Evolutionary conservation across 2,113 vertebrate species (phyloP).

Genomic region (Pelvicachromis taeniatus): DNA sequence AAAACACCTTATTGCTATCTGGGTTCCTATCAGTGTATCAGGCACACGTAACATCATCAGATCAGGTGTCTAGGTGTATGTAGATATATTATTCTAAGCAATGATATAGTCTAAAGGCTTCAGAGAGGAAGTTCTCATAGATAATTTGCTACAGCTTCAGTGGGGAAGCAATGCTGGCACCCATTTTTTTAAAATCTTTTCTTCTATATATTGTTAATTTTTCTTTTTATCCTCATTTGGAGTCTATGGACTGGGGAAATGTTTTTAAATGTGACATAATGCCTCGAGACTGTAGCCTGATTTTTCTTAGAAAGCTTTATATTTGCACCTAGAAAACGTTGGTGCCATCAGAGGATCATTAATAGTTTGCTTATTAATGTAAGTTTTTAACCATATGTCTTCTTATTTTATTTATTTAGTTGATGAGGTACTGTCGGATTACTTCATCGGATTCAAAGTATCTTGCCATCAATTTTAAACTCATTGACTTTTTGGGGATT

Average conservation of each 20-base stretch:
- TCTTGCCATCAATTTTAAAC: background rate
- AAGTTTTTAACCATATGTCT: background rate
- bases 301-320: background rate
- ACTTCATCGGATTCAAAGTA: background rate
- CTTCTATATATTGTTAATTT: background rate
- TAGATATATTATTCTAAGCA: background rate
- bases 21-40: background rate
- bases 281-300: background rate
- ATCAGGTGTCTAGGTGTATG: background rate
- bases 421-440: background rate
- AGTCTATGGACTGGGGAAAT: background rate
- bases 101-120: background rate
- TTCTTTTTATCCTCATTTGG: background rate
- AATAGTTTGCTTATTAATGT: background rate
- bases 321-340: background rate
- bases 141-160: background rate
- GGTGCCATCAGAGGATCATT: background rate
- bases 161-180: background rate
- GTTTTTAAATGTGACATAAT: background rate
- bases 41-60: background rate
- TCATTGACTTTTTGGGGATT: background rate
- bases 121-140: background rate
- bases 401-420: background rate
- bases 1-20: background rate
- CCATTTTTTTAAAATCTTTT: background rate